Conservation (phyloP, 2,113 vertebrate species). For the Willisornis vidua region DNA sequence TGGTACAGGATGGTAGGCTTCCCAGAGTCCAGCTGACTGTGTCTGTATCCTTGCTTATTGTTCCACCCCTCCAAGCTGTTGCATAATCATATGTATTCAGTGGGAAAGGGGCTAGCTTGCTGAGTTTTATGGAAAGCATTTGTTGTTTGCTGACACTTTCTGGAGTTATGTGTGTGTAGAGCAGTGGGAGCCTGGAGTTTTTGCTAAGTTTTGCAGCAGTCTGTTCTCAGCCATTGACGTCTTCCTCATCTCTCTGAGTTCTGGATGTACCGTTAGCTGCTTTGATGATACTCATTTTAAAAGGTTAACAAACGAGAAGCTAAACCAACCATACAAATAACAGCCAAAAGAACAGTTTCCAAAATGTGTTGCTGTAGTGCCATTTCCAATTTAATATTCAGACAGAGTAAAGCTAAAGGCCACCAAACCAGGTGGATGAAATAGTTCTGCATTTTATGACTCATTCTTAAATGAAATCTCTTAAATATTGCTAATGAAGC, state of each 20-base stretch:
- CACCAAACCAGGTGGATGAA: conserved; percentile 82
- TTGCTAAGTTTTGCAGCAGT: conserved; percentile 49
- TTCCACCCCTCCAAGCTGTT: conserved; percentile 18
- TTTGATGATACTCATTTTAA: conserved; percentile 78
- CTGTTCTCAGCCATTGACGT: conserved; percentile 29
- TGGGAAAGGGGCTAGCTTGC: background rate
- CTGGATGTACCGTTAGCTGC: conserved; percentile 64
- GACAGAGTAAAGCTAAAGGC: conserved; percentile 79
- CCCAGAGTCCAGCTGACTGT: background rate
- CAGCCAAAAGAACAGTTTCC: conserved; percentile 83
- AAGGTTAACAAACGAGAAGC: conserved; percentile 86
- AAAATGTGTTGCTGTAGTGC: conserved; percentile 78
- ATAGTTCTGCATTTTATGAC: conserved; percentile 80
- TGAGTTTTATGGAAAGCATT: conserved; percentile 8
- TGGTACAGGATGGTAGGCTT: background rate
- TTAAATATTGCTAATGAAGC: conserved; percentile 86
- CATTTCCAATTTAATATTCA: conserved; percentile 84
- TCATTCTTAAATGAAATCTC: conserved; percentile 81
- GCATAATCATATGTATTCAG: background rate
- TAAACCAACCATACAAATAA: conserved; percentile 88
- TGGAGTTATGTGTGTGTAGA: background rate
- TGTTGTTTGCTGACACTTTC: conserved; percentile 10
- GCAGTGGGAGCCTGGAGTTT: conserved; percentile 26
- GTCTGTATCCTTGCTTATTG: background rate
- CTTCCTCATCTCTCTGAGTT: conserved; percentile 58